Conservation (phyloP, 2,888 invertebrate genomes). For the Oithona nana region DNA sequence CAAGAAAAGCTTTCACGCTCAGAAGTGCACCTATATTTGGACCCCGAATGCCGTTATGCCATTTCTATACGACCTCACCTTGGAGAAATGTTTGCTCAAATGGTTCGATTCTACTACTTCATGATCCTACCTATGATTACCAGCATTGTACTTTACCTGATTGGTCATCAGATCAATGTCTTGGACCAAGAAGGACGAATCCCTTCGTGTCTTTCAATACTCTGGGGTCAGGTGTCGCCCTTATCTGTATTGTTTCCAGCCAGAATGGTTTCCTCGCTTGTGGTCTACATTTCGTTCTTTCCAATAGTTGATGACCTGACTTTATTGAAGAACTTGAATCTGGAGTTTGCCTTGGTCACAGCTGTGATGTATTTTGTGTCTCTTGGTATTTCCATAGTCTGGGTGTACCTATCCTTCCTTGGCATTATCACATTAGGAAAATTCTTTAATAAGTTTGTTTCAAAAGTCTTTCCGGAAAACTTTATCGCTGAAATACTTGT, state of each 20-base stretch:
- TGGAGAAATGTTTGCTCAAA: constrained; percentile 37
- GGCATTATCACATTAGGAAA: constrained; percentile 47
- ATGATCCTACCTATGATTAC: constrained; percentile 45
- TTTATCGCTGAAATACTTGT: constrained; percentile 18
- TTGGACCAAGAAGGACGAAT: constrained; percentile 29
- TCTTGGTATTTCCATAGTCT: constrained; percentile 33
- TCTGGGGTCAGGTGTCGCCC: constrained; percentile 5
- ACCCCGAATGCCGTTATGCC: not conserved
- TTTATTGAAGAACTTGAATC: constrained; percentile 8
- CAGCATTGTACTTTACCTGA: constrained; percentile 41
- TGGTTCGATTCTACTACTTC: constrained; percentile 44
- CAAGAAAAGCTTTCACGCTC: not conserved
- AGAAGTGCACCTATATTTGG: not conserved
- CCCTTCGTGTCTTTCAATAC: constrained; percentile 35
- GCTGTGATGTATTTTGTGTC: constrained; percentile 42
- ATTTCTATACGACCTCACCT: not conserved
- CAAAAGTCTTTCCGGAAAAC: not conserved
- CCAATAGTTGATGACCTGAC: constrained; percentile 13
- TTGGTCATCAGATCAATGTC: constrained; percentile 34
- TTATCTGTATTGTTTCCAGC: constrained; percentile 7
- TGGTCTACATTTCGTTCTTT: not conserved
- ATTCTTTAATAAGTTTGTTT: constrained; percentile 41
- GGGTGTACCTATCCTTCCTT: constrained; percentile 35
- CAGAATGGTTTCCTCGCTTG: not conserved
- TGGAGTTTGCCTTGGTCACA: constrained; percentile 28